Conservation (phyloP, 2,888 invertebrate species). For the Tetranychus piercei region DNA sequence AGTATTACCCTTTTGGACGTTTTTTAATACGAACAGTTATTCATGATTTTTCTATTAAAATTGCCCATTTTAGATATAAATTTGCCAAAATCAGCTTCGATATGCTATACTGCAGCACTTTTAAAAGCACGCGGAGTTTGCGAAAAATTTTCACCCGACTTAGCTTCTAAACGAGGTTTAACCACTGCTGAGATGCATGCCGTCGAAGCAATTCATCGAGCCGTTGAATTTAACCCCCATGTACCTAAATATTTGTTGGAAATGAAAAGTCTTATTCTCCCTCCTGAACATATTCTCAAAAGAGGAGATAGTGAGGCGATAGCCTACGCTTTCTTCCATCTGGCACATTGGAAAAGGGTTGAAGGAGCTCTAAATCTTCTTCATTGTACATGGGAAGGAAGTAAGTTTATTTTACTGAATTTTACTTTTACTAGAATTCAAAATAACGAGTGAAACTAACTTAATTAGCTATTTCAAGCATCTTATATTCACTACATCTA, state of each 20-base stretch:
- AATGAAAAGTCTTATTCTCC: constrained; percentile 79
- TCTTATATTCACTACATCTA: neutral
- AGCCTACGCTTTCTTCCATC: constrained; percentile 86
- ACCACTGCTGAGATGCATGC: constrained; percentile 76
- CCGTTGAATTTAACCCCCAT: constrained; percentile 93
- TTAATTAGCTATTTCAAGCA: neutral
- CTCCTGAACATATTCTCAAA: constrained; percentile 88
- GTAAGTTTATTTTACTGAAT: constrained; percentile 30
- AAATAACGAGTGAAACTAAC: constrained; percentile 7
- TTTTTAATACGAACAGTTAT: constrained; percentile 7
- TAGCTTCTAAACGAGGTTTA: constrained; percentile 60
- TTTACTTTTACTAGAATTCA: neutral
- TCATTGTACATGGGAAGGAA: constrained; percentile 81
- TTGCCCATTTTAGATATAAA: constrained; percentile 49
- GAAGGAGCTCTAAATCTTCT: constrained; percentile 81
- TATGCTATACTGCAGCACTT: constrained; percentile 83
- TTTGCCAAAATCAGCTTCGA: constrained; percentile 78
- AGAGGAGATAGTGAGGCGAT: constrained; percentile 91
- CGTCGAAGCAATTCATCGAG: constrained; percentile 79
- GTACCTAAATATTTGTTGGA: constrained; percentile 90
- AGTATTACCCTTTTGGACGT: constrained; percentile 16
- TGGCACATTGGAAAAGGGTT: constrained; percentile 87
- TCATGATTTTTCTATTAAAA: constrained; percentile 12
- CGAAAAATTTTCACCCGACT: constrained; percentile 58
- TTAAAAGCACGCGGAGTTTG: constrained; percentile 77